Base-by-base conservation (phyloP, 1,140 invertebrate genomes). In the Limonius californicus region DNA sequence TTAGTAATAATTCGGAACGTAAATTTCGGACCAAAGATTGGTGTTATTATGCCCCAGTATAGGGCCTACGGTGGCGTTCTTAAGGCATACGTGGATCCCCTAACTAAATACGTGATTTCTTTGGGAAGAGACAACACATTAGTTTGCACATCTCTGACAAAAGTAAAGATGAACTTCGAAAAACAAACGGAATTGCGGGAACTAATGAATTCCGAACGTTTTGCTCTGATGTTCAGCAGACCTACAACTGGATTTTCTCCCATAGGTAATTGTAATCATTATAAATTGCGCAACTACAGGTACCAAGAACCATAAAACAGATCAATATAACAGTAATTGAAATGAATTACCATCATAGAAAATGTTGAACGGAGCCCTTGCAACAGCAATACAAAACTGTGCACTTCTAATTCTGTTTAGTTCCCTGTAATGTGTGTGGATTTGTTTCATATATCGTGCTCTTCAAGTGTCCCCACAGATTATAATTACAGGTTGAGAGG, bases 101-200 rank as follows among this genome's bases (percentile, higher is more conserved):
- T 55, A n/a, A 60, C 61, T 7, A 71, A 72, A 39, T 68, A 66
- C 6, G 59, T 82, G 1, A 43, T 82, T 7, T 74, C 75, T 12
- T 63, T 82, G 14, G 79, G 79, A 2, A 69, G 66, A 50, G 78
- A 81, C 60, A 75, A 74, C n/a, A 68, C 73, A 53, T 21, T 81
- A 1, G 59, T 74, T 35, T 77, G 74, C 42, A 74, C 66, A 0
- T 60, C 68, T 54, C 21, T 74, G 0, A 42, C 43, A 42, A 67
- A 65, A 43, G 21, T 57, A 9, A 27, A 27, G 3, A 12, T 68
- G 3, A 53, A 69, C 60, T n/a, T 62, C 3, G 45, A 56, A 14
- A 55, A 63, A 16, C 59, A 19, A n/a, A n/a, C 68, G 27, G 47
- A 61, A 8, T 14, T 70, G 12, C 32, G 42, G 1, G 64, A 64